Evolutionary conservation across 2,888 invertebrate genomes (phyloP), one percentile per base, ranked within the genome.

Genomic region (Ashinkailepas kermadecensis): DNA sequence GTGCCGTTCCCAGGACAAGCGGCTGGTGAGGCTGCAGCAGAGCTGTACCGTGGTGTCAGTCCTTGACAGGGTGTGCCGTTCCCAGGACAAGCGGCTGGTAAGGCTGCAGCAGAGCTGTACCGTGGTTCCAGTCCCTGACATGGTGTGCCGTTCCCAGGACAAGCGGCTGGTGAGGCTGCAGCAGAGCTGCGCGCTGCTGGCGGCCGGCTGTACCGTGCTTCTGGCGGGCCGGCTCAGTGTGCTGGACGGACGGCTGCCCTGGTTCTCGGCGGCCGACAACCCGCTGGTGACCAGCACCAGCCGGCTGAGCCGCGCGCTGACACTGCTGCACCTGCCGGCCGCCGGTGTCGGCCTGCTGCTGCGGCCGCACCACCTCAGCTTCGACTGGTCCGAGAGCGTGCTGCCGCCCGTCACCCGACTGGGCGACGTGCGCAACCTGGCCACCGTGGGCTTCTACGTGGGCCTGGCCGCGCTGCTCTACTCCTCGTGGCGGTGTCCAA

Each of bases 331-430:
- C 88, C 91, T 99, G 85, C 97, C 98, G 74, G 93, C 94, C 74
- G 93, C 95, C 87, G 97, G 98, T 88, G 92, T 96, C 86, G 92
- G 92, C 88, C 91, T 98, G 86, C 90, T 98, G 83, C 87, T 97
- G 74, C 95, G 92, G 87, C 98, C 98, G 11, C 91, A 91, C 85
- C 92, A 92, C 85, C 90, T 99, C 82, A 97, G 97, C 88, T 99
- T 97, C 89, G 98, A 99, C 88, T 99, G 98, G 99, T 97, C 97
- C 57, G 98, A 99, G 98, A 96, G 96, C 86, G 93, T 98, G 0
- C 92, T 99, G 86, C 96, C 97, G 13, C 91, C 95, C 83, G 91
- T 99, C 85, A 92, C 92, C 80, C 91, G 92, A 58, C 85, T 95
- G 25, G 89, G 91, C 85, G 82, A 82, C 15, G 98, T 98, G 88